A percentile compares a stretch with the other conserved stretches of the same genome.
phyloP scores from a whole-genome alignment of 1,140 invertebrate species.

The Drosophila ogumai region DNA sequence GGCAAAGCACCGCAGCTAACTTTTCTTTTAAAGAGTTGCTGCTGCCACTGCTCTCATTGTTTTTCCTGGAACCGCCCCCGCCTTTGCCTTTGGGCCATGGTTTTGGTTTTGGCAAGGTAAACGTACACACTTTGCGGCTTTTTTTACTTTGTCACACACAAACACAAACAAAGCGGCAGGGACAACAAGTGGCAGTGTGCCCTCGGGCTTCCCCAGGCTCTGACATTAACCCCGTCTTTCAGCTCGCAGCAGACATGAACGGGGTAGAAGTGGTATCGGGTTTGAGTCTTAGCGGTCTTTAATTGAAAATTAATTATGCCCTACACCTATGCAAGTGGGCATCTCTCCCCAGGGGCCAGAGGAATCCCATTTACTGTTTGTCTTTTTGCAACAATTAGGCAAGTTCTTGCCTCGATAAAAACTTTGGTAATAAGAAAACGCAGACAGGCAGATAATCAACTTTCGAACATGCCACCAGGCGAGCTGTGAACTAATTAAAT shows the following conservation, averaged over 20 bases:
- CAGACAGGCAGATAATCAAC: slow-evolving; percentile 27
- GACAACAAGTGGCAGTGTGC: slow-evolving; percentile 34
- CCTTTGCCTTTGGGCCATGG: slow-evolving; percentile 1
- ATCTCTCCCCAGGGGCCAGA: neutral
- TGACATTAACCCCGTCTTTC: neutral
- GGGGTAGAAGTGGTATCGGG: neutral
- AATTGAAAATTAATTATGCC: slow-evolving; percentile 64
- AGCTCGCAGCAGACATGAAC: neutral
- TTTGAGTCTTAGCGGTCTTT: slow-evolving; percentile 42
- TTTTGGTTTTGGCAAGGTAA: slow-evolving; percentile 25
- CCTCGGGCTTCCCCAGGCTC: neutral
- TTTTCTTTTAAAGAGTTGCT: slow-evolving; percentile 50
- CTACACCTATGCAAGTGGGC: slow-evolving; percentile 24
- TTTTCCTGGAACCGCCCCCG: neutral
- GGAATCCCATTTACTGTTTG: slow-evolving; percentile 15
- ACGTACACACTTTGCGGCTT: slow-evolving; percentile 38
- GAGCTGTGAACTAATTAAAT: slow-evolving; percentile 37
- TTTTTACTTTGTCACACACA: slow-evolving; percentile 40
- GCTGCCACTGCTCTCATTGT: slow-evolving; percentile 26
- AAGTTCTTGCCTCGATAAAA: slow-evolving; percentile 40
- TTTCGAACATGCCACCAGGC: neutral
- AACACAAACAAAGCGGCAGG: slow-evolving; percentile 28
- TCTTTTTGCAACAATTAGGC: slow-evolving; percentile 28
- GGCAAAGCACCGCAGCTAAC: slow-evolving; percentile 41
- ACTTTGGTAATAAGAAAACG: slow-evolving; percentile 20